Conservation (phyloP, 2,888 invertebrate genomes). For the Ariolimax columbianus region DNA sequence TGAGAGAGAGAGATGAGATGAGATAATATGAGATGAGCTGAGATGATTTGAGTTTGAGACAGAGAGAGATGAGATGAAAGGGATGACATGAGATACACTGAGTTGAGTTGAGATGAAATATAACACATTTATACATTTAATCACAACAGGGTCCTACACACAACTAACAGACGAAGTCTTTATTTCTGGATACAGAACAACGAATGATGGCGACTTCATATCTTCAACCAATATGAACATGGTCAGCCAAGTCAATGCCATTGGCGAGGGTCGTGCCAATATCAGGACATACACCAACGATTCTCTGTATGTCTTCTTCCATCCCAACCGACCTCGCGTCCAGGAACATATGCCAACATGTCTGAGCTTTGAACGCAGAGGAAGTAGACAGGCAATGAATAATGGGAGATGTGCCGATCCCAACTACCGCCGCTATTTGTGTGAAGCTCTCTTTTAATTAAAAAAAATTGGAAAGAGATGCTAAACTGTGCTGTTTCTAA, state of each 20-base stretch:
- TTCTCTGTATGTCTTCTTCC: neutral
- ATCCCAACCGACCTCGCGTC: neutral
- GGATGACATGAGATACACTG: too few relatives aligned
- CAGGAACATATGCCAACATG: neutral
- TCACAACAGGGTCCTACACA: neutral
- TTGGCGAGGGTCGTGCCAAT: neutral
- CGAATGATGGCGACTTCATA: neutral
- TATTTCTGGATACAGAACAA: neutral
- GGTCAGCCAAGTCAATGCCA: neutral
- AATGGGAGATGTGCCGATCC: neutral
- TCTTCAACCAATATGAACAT: neutral
- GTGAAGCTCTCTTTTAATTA: too few relatives aligned
- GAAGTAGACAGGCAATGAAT: neutral
- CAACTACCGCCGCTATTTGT: constrained; percentile 1
- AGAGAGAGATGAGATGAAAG: too few relatives aligned
- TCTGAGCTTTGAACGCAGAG: constrained; percentile 2
- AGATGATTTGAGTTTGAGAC: too few relatives aligned
- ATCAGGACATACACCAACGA: neutral
- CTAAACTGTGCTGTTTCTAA: too few relatives aligned
- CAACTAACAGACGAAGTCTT: neutral
- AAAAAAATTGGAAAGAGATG: too few relatives aligned
- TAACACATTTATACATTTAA: too few relatives aligned
- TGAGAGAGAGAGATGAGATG: too few relatives aligned
- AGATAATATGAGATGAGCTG: too few relatives aligned
- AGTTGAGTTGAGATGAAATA: too few relatives aligned